Base-by-base conservation (phyloP, 2,888 invertebrate species). In the Tanytarsus gracilentus region DNA sequence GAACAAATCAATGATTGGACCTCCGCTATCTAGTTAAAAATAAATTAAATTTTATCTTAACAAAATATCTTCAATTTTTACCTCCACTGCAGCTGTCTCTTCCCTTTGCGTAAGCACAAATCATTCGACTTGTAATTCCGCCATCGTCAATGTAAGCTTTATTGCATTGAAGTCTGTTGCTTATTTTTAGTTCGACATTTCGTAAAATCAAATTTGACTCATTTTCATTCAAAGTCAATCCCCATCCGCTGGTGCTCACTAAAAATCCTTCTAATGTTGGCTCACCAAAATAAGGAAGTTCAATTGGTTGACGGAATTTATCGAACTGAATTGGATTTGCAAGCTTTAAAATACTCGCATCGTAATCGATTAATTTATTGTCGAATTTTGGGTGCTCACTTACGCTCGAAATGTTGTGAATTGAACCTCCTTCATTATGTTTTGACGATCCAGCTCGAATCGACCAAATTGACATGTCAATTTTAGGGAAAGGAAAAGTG, bases 211-310 rank as follows among this genome's bases (percentile, higher is more conserved):
- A 9, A 30, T 33, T 52, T 7, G 50, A 9, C 9, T 25, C 26
- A 29, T 25, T 50, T 11, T 6, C 14, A 18, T 50, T 27, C 3
- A 6, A 18, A 14, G 59, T 53, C 16, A 52, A 36, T 29, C 64
- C 64, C 64, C 64, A 64, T 23, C 64, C 64, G 51, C 52, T 61
- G 2, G 63, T 64, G 8, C 53, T 48, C 4, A 63, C 64, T 11
- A 55, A 18, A 16, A 36, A 33, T 18, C 63, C 65, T 21, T 23
- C 33, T 6, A 30, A 36, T 11, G 61, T 26, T 4, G 36, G 36
- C 36, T 63, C 61, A 1, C 50, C 52, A 2, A 40, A 29, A 18
- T 48, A 52, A 3, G 63, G 62, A 6, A 64, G 49, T 26, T 36
- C 18, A 9, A 64, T 61, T 18, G 61, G 16, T 36, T 61, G 33